Base-by-base conservation (phyloP, 2,113 vertebrate species). In the Neolamprologus falcicula region DNA sequence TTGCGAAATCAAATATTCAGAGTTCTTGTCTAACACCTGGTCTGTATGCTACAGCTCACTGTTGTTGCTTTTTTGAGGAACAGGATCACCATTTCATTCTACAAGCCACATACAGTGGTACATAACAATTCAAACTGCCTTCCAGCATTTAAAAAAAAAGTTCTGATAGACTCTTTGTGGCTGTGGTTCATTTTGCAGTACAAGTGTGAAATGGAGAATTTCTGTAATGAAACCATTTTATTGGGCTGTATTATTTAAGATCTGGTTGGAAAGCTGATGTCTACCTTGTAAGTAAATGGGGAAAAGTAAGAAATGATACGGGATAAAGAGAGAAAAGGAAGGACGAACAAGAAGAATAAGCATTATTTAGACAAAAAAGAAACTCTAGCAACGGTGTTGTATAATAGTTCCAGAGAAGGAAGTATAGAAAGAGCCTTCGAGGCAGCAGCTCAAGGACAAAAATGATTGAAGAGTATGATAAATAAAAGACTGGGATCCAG, bases 401-500 rank as follows among this genome's bases (percentile, higher is more conserved):
- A n/a, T 31, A 31, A 78, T 78, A 52, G 26, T n/a, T 52, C 73
- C 17, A 52, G 45, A 78, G 28, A 31, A 78, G 11, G 14, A 78
- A 78, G 7, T 50, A 78, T 13, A 52, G 73, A 78, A 33, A 31
- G 26, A n/a, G 26, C 73, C 73, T 78, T 52, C 5, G 26, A 78
- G 45, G 9, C 45, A 3, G 53, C 3, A 59, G 61, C 59, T 79
- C 33, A 40, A 50, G 66, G 66, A 76, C 82, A 82, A 66, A 71
- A 84, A 54, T 55, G 81, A 24, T 47, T 26, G 53, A 33, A 12
- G 45, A 50, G 11, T 17, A 35, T 71, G 80, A 84, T 73, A 53
- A 90, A 85, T 89, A 71, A 88, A 80, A 82, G 11, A 12, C 26
- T n/a, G 17, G 6, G n/a, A 35, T 87, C 26, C 35, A 66, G 80